Evolutionary conservation across 2,113 vertebrate genomes (phyloP), one percentile per base, ranked within the genome.

Genomic region (Rhea americana): DNA sequence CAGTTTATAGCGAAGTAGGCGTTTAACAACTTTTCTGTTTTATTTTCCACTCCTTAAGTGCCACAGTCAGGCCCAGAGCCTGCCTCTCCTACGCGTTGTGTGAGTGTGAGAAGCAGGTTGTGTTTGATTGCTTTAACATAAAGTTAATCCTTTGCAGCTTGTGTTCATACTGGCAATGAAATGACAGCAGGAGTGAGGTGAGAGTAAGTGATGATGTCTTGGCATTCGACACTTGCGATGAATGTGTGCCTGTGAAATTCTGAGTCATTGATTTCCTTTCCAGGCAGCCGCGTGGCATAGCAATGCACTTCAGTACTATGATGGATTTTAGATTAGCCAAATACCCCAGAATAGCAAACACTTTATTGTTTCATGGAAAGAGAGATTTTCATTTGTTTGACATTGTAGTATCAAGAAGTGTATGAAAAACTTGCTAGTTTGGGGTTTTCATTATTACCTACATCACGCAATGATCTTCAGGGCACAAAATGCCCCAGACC

Each of bases 201-300:
- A 95, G 72, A 93, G 79, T 77, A 78, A 95, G 80, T 83, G 96
- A 90, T 92, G 76, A 89, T 88, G 72, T 90, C 90, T 93, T 94
- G 79, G 82, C 59, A 77, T 94, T 94, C 2, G 10, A 77, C 59
- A 59, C 90, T 85, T 74, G 55, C 10, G 88, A 55, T 63, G 55
- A 73, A 50, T 59, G 11, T 83, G 67, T 90, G 82, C 68, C 85
- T 81, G 76, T 77, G 72, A 93, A 90, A 26, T 90, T 95, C 85
- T 95, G 92, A 93, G 45, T 95, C 88, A 90, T 91, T 85, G 85
- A 90, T 94, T 88, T 30, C 87, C 93, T 87, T 93, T 77, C 59
- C 79, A 93, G 45, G 59, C 48, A 80, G 55, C n/a, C 1, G 0
- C 41, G 75, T 66, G 75, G 22, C 30, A 91, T 77, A 93, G 79